Evolutionary conservation across 2,797 vertebrate genomes (phyloP), one percentile per base, ranked within the genome.

Genomic region (Helarctos malayanus): DNA sequence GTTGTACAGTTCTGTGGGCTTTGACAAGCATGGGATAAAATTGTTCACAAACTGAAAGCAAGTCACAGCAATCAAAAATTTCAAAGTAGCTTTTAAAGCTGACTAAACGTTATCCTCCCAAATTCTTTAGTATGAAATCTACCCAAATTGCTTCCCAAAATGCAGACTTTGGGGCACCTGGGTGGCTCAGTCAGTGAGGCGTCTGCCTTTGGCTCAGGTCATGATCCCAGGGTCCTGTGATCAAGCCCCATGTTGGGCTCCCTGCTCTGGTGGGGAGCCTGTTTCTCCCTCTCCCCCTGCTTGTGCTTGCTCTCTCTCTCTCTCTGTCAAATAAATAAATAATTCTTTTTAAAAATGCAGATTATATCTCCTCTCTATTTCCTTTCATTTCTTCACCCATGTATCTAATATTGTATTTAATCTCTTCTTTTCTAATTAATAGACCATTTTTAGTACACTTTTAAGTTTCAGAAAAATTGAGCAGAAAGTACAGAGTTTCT

Each of bases 381-480:
- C 15, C 13, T 59, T 16, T 12, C 14, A 2, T 79, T n/a, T 57
- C 32, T 4, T 90, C 56, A 86, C 2, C 14, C 41, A 29, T 29
- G 29, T 45, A 29, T 32, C 75, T 38, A 7, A 79, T 13, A 80
- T 56, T 8, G 75, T 41, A 81, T 32, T 18, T 2, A 35, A 18
- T 13, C 21, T 29, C 5, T 23, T n/a, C 29, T 56, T 56, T 83
- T 85, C 85, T 29, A 61, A 69, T 35, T 45, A 92, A 82, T 23
- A 45, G 4, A 32, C 1, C 29, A 68, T 57, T 71, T 94, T 57
- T 91, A 47, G 12, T 29, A 59, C 2, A 47, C 18, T 52, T 76
- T 68, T 38, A 75, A 23, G 25, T 73, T 91, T 85, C 21, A 65
- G 15, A 68, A 38, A 61, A 85, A 81, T 29, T 57, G 29, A 95